Evolutionary conservation across 2,888 invertebrate genomes (phyloP).

Genomic region (Globia sparganii): DNA sequence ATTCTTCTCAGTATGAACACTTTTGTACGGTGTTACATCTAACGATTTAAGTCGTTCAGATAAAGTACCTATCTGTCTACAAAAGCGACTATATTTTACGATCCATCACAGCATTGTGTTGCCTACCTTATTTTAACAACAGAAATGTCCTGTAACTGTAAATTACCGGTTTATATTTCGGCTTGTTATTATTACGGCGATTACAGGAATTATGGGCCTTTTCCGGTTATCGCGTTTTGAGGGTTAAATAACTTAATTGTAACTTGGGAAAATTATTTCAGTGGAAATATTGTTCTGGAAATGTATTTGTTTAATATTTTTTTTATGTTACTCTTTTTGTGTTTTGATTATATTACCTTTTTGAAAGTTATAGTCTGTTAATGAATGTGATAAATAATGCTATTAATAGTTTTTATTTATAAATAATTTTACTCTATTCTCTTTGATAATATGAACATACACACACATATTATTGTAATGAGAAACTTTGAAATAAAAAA

Average conservation of each 20-base stretch:
- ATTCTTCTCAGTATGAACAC: no score
- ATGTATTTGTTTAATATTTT: neutral
- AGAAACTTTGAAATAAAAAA: no score
- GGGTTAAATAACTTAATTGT: conserved; percentile 48
- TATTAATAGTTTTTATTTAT: neutral
- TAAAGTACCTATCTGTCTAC: neutral
- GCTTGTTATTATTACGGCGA: conserved; percentile 42
- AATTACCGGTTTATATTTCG: conserved; percentile 43
- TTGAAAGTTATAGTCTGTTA: neutral
- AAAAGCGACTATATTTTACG: neutral
- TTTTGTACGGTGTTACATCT: no score
- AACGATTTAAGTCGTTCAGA: neutral
- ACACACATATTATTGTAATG: no score
- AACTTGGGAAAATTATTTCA: conserved; percentile 13
- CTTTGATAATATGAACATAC: no score
- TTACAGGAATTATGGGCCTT: conserved; percentile 46
- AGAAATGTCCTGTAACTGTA: conserved; percentile 8
- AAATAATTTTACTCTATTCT: neutral
- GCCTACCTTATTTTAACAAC: conserved; percentile 3
- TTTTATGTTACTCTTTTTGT: neutral
- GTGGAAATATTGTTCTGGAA: neutral
- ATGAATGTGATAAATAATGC: neutral
- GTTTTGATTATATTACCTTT: neutral
- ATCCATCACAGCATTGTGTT: neutral
- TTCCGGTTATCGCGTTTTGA: conserved; percentile 55